Conservation (phyloP, 2,888 invertebrate genomes). For the Schizaphis graminum region DNA sequence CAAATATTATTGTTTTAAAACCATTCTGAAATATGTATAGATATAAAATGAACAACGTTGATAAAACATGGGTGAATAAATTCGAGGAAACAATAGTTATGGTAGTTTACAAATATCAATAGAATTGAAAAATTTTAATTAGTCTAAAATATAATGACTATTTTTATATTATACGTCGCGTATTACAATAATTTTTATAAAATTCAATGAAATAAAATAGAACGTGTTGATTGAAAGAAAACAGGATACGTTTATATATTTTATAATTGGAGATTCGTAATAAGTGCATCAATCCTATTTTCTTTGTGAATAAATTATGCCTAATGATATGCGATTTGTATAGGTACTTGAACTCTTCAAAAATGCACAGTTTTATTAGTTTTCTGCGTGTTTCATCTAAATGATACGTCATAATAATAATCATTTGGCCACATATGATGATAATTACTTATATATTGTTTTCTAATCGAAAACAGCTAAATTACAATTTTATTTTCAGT, state of each 20-base stretch:
- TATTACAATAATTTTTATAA: not conserved
- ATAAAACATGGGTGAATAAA: not conserved
- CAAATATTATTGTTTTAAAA: not conserved
- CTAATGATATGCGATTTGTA: not conserved
- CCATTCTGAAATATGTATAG: not conserved
- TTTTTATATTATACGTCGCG: not conserved
- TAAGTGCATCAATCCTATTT: not conserved
- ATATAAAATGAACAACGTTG: not conserved
- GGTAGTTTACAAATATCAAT: too few relatives aligned
- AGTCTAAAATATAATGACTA: not conserved
- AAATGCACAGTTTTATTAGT: not conserved
- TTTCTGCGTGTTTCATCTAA: not conserved
- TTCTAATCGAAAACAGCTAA: not conserved
- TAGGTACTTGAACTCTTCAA: not conserved
- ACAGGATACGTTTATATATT: not conserved
- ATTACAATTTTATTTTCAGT: not conserved
- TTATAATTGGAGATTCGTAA: not conserved
- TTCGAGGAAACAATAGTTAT: not conserved
- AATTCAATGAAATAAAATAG: not conserved
- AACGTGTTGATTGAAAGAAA: not conserved
- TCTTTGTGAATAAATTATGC: not conserved
- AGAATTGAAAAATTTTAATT: too few relatives aligned
- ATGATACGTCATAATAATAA: not conserved
- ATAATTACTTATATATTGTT: not conserved
- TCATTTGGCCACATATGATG: not conserved